Percentiles rank a stretch among this genome's conserved stretches.
These are phyloP conservation scores for Cetoscarus ocellatus DNA, from an alignment of 2,797 vertebrate genomes.

Conservation along the genomic window DNA sequence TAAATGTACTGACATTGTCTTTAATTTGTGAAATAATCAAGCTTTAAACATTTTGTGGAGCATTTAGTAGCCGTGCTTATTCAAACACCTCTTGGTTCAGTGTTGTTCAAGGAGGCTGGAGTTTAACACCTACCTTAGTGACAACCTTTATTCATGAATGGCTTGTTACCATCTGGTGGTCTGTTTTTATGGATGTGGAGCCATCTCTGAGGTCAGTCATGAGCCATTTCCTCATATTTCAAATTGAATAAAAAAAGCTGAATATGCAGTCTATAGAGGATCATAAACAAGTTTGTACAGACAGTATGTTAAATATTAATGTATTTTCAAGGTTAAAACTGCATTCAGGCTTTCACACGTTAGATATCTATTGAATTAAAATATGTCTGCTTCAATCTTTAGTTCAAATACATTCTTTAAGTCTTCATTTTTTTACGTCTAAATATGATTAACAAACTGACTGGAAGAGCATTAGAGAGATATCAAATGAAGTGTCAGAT, in stretches of 20 bases:
- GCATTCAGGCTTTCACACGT: too few species aligned
- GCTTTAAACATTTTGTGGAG: too few species aligned
- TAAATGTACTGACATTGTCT: too few species aligned
- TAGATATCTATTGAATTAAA: too few species aligned
- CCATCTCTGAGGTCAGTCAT: background rate
- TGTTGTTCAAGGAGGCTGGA: background rate
- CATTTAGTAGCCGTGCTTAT: background rate
- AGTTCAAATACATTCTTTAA: conserved; percentile 1
- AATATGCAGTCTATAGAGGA: background rate
- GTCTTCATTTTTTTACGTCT: background rate
- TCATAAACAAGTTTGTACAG: background rate
- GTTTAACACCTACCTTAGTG: background rate
- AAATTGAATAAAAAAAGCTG: background rate
- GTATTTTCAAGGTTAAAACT: too few species aligned
- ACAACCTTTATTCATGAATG: background rate
- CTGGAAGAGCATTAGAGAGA: conserved; percentile 20
- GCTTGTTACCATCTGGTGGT: conserved; percentile 4
- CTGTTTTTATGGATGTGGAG: background rate
- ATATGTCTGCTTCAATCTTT: background rate
- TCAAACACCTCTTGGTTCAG: background rate
- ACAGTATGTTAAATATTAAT: too few species aligned
- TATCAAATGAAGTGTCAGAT: conserved; percentile 51
- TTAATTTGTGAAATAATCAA: too few species aligned
- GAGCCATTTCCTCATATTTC: conserved; percentile 1
- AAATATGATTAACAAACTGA: conserved; percentile 35